These are phyloP conservation scores for Drosophila ohnishii DNA, from an alignment of 1,140 invertebrate species.

Conservation along the genomic window DNA sequence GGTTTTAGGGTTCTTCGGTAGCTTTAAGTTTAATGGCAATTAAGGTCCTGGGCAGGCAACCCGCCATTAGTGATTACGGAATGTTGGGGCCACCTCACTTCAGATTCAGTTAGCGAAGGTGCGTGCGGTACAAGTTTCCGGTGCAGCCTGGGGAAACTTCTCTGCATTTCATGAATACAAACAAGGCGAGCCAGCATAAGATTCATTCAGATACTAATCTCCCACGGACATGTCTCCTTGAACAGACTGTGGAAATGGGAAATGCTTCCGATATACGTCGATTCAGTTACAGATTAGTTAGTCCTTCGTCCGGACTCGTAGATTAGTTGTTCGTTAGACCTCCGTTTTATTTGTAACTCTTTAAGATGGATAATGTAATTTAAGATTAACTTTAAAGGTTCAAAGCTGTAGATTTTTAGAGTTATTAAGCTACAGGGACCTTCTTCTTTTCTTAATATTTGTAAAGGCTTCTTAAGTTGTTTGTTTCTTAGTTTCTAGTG, in stretches of 20 bases:
- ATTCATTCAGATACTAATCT: slow-evolving; percentile 32
- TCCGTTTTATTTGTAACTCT: neutral
- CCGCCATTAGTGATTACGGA: slow-evolving; percentile 40
- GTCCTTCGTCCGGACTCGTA: neutral
- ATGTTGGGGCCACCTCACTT: slow-evolving; percentile 25
- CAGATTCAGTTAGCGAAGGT: slow-evolving; percentile 39
- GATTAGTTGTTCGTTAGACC: slow-evolving; percentile 11
- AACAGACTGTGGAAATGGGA: slow-evolving; percentile 11
- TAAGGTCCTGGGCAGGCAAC: slow-evolving; percentile 23
- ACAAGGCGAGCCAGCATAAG: slow-evolving; percentile 18
- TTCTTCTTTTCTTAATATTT: neutral
- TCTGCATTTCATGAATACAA: slow-evolving; percentile 44
- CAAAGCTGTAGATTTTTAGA: neutral
- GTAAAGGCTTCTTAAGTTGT: neutral
- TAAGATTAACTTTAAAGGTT: neutral
- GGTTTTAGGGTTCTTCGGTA: slow-evolving; percentile 2
- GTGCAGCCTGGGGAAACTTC: slow-evolving; percentile 32
- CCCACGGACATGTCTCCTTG: slow-evolving; percentile 20
- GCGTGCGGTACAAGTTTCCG: slow-evolving; percentile 33
- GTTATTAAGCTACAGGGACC: neutral
- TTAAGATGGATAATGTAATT: neutral
- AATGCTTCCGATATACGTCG: slow-evolving; percentile 30
- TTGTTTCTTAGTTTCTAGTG: neutral
- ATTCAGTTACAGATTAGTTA: slow-evolving; percentile 32
- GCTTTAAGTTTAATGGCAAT: slow-evolving; percentile 45